A percentile compares a stretch with the other conserved stretches of the same genome.
phyloP scores from a whole-genome alignment of 1,140 invertebrate genomes.

The Plutomurus gul region DNA sequence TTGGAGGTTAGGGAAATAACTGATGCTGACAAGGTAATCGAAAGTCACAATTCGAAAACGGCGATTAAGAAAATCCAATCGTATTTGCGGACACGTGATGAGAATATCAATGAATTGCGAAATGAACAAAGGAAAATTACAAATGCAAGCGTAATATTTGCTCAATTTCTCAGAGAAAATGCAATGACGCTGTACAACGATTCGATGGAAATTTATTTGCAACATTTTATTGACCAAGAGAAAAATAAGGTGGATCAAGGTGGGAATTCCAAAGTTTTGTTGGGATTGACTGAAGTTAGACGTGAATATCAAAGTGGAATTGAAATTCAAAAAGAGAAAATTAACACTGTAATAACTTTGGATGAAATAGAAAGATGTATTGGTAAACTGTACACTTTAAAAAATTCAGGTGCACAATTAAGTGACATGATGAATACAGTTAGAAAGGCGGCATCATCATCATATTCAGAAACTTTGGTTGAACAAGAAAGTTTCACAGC shows the following conservation, averaged over 20 bases:
- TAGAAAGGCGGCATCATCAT: too few species aligned
- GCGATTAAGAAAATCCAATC: background rate
- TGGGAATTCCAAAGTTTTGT: background rate
- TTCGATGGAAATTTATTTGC: slow-evolving; percentile 32
- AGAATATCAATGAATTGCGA: background rate
- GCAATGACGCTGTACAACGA: slow-evolving; percentile 49
- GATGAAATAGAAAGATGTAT: too few species aligned
- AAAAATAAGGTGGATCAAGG: background rate
- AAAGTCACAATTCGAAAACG: background rate
- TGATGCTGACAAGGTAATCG: background rate
- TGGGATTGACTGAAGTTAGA: background rate
- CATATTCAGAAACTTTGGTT: too few species aligned
- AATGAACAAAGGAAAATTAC: slow-evolving; percentile 13
- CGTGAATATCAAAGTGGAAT: too few species aligned
- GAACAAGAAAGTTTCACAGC: too few species aligned
- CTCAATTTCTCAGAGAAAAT: slow-evolving; percentile 39
- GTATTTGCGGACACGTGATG: background rate
- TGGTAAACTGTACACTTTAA: too few species aligned
- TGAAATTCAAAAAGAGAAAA: too few species aligned
- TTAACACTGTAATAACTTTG: too few species aligned
- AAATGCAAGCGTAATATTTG: slow-evolving; percentile 28
- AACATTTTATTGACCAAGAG: slow-evolving; percentile 42
- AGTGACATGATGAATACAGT: too few species aligned
- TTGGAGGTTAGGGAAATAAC: background rate
- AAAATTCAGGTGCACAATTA: too few species aligned